Evolutionary conservation across 2,797 vertebrate species (phyloP), one percentile per base, ranked within the genome.

Genomic region (Podarcis lilfordi): DNA sequence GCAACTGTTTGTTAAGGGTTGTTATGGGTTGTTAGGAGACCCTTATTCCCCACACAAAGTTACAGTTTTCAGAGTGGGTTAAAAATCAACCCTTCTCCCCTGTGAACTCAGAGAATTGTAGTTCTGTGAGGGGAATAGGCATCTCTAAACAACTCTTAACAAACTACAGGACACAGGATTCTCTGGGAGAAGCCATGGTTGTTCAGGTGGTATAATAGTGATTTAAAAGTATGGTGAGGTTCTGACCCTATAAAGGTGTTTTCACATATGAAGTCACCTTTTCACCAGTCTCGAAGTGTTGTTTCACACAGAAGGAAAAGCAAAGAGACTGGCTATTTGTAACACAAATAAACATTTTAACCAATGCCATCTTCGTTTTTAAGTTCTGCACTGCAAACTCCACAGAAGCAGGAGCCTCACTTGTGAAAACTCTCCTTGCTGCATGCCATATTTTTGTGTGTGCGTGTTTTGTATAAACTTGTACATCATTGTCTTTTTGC

Each of bases 401-500:
- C 27, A 81, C 23, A 3, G 21, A 75, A 76, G 59, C 45, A 11
- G 43, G 19, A 27, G 19, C 35, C 21, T 25, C 17, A 19, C 2
- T 29, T 6, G 8, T 11, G 15, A 64, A 74, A n/a, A 17, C 25
- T 27, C 37, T 45, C 55, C 4, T 91, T 79, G 91, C 89, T 69
- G 88, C 91, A 88, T 90, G 88, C 80, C 50, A 55, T 55, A 55
- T 55, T 55, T 15, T 55, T 55, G 50, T 55, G 50, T 55, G 50
- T 88, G 81, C 91, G 88, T 92, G 17, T 64, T 94, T 93, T 93
- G 94, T 94, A 94, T 93, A 91, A 93, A 95, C 92, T 90, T 96
- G 94, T 95, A 95, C 93, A 87, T 91, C 90, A 86, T 87, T 94
- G 93, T 95, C 91, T 93, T 93, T 93, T 91, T 89, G 88, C 93